phyloP scores from a whole-genome alignment of 2,888 invertebrate genomes.

The Cheiracanthium punctorium region DNA sequence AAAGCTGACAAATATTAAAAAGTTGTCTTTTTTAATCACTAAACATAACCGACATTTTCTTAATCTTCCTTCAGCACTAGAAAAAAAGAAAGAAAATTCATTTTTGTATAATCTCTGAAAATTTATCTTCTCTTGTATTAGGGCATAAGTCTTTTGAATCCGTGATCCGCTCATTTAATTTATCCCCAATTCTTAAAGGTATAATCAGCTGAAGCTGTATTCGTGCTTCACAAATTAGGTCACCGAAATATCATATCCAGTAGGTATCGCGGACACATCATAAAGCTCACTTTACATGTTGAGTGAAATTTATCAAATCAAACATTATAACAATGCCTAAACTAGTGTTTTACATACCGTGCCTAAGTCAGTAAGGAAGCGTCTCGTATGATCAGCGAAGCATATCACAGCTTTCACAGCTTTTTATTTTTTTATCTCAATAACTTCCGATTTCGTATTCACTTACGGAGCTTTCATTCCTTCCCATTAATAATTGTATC shows the following conservation, averaged over 20 bases:
- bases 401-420: background rate
- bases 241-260: background rate
- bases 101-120: too few relatives aligned
- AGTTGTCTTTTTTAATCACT: too few relatives aligned
- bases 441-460: slow-evolving; percentile 22
- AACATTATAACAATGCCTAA: background rate
- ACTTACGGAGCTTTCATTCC: background rate
- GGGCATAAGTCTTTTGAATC: too few relatives aligned
- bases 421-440: background rate
- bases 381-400: slow-evolving; percentile 18
- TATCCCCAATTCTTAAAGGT: too few relatives aligned
- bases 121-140: too few relatives aligned
- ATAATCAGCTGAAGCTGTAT: too few relatives aligned
- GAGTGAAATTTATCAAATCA: background rate
- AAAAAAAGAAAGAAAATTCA: too few relatives aligned
- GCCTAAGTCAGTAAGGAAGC: slow-evolving; percentile 17
- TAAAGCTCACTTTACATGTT: background rate
- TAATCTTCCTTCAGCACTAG: too few relatives aligned
- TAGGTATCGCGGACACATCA: background rate
- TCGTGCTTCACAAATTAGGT: background rate
- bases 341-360: background rate
- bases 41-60: too few relatives aligned
- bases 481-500: background rate
- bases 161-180: too few relatives aligned
- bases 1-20: too few relatives aligned